Conservation (phyloP, 2,113 vertebrate species). For the Turdus rufiventris region DNA sequence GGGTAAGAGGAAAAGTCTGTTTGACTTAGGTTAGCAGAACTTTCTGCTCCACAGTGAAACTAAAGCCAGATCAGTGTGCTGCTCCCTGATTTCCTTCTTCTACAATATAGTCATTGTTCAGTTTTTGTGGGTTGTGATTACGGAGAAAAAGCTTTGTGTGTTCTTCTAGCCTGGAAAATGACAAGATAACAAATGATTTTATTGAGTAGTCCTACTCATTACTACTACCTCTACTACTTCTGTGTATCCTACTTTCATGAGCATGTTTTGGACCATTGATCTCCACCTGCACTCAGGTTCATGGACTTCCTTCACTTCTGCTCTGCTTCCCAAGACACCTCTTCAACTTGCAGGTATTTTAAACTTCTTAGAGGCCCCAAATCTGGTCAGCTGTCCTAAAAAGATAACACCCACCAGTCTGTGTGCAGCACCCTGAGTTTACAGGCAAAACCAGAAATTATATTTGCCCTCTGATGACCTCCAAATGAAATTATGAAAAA, state of each 20-base stretch:
- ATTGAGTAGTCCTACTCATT: background rate
- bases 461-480: constrained; percentile 40
- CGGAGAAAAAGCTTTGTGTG: background rate
- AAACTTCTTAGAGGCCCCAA: background rate
- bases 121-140: background rate
- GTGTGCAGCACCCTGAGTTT: accelerated
- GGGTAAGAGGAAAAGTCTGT: background rate
- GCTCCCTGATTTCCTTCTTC: background rate
- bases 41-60: background rate
- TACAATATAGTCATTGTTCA: background rate
- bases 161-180: background rate
- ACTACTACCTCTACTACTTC: background rate
- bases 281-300: background rate
- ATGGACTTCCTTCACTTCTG: background rate
- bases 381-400: background rate
- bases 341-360: background rate
- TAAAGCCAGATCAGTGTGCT: background rate
- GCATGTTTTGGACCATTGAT: background rate
- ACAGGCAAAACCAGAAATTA: background rate
- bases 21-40: background rate
- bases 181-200: background rate
- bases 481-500: constrained; percentile 40
- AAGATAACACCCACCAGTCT: background rate
- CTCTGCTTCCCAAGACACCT: background rate
- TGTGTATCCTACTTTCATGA: background rate